Conservation (phyloP, 1,140 invertebrate species). For the Glomeris maerens region DNA sequence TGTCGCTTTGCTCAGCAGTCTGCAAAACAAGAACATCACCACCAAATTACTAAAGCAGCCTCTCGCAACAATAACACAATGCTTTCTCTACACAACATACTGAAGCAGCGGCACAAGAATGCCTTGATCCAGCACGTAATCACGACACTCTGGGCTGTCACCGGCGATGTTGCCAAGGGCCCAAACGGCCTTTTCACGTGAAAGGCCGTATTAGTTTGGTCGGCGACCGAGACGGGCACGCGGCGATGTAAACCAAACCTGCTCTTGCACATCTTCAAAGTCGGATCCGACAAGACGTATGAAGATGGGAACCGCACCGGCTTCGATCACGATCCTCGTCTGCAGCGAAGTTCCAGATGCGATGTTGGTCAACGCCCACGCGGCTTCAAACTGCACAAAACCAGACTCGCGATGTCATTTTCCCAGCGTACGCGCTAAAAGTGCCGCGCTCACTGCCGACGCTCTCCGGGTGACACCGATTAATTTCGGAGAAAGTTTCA, state of each 20-base stretch:
- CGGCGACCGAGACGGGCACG: constrained; percentile 2
- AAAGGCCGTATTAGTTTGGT: constrained; percentile 6
- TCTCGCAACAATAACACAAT: background rate
- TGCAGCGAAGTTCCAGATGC: constrained; percentile 91
- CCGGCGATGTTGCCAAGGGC: constrained; percentile 93
- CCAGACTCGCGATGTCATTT: constrained; percentile 9
- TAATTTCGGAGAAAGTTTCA: too few species aligned
- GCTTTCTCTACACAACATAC: constrained; percentile 40
- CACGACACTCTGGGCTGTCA: constrained; percentile 80
- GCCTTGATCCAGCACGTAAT: constrained; percentile 72
- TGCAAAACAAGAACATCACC: constrained; percentile 31
- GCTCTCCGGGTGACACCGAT: too few species aligned
- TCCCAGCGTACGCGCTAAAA: too few species aligned
- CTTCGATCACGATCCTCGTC: constrained; percentile 82
- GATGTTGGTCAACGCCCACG: constrained; percentile 96
- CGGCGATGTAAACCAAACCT: constrained; percentile 22
- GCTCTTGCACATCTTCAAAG: constrained; percentile 87
- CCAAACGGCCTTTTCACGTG: constrained; percentile 91
- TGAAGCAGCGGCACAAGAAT: constrained; percentile 76
- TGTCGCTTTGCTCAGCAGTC: constrained; percentile 63
- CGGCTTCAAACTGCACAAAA: constrained; percentile 81
- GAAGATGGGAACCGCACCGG: constrained; percentile 84
- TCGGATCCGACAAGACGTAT: constrained; percentile 61
- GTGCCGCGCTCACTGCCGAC: too few species aligned
- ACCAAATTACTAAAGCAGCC: background rate